Evolutionary conservation across 2,113 vertebrate genomes (phyloP), one percentile per base, ranked within the genome.

Genomic region (Pelodiscus sinensis): DNA sequence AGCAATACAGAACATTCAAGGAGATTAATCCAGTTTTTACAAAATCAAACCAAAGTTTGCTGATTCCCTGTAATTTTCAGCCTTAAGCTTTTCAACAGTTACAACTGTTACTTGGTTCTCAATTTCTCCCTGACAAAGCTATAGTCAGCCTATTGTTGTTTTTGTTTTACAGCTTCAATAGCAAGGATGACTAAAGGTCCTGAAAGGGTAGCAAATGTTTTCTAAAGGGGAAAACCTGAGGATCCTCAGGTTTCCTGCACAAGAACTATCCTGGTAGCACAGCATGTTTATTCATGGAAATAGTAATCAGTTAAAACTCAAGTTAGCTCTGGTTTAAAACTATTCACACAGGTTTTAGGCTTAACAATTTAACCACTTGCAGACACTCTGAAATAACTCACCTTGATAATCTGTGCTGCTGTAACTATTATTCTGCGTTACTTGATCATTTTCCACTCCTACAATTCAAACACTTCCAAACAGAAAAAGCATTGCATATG

Each of bases 401-500:
- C 15, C 90, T 91, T 68, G 60, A 82, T 57, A 94, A 89, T 44
- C 50, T 79, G 68, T 81, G 88, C 75, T 84, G 81, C 52, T 87
- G 11, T 44, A 44, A 44, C 44, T 44, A 44, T 44, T 44, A 44
- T 44, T 44, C 44, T 44, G 44, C 7, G 6, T 60, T 94, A 31
- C 54, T 89, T 62, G 4, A 35, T 93, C 85, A 44, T 68, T 81
- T 79, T 75, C 52, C 38, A 44, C 75, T 90, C 79, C 77, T 56
- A 86, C 75, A 82, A 93, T 92, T 90, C 31, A 88, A 84, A 71
- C 12, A 75, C 88, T 92, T 88, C 87, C 21, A 90, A 91, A 88
- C 77, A 90, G 81, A 89, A 90, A 85, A 38, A 92, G 10, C 44
- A 90, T 83, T 95, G 68, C 56, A 85, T 13, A 24, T 57, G 57